Evolutionary conservation across 2,113 vertebrate species (phyloP), one percentile per base, ranked within the genome.

Genomic region (Pogona vitticeps): DNA sequence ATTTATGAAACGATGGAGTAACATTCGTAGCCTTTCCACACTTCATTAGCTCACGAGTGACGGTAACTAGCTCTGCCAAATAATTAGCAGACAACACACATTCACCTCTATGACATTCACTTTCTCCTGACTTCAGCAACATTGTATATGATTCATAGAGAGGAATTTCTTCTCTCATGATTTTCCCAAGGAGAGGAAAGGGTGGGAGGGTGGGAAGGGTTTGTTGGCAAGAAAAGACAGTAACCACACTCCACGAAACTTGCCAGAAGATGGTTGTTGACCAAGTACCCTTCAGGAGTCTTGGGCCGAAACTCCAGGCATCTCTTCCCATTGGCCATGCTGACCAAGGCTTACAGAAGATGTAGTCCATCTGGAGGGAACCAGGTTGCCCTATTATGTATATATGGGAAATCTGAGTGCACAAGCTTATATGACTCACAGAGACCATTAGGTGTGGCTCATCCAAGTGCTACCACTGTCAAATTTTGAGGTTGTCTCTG

Each of bases 11-110:
- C 15, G 46, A 79, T n/a, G 38, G 71, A 23, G 14, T 65, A 72
- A 42, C 36, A 76, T 76, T 84, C 73, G 56, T 67, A 31, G 23
- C 61, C 67, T 70, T 59, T 79, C n/a, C 67, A 52, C 58, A 63
- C 63, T 71, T 58, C 46, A 79, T 85, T 85, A 79, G 26, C 58
- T 85, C 56, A 70, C 33, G 78, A 79, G n/a, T 38, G 33, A 77
- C 42, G 40, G 23, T 58, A 68, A 78, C 68, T 78, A 70, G 42
- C 9, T 38, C 14, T 77, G 58, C 73, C 33, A 78, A 85, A n/a
- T 68, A 85, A 68, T 61, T 46, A 31, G 14, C 52, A 31, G 31
- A 76, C 73, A 84, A 33, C 46, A 52, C 46, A 42, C 21, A 67
- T 77, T 65, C 17, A 75, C 73, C 33, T 75, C 40, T 10, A 52